Conservation (phyloP, 1,140 invertebrate genomes). For the Platyscapa corneri region DNA sequence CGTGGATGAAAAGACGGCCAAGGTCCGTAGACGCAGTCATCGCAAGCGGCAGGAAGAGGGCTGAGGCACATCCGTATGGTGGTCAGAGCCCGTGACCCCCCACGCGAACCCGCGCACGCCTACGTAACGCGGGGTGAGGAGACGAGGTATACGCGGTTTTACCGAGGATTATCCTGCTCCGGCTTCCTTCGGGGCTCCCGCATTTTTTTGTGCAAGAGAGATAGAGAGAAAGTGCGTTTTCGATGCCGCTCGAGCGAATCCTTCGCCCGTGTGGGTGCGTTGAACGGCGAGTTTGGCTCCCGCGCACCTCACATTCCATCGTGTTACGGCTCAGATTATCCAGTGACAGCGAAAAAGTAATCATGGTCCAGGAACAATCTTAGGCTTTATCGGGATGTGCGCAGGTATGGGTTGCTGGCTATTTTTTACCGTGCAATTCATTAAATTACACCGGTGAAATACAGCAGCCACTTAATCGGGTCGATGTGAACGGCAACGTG, state of each 20-base stretch:
- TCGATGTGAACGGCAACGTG: no score
- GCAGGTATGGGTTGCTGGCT: neutral
- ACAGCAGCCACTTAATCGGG: neutral
- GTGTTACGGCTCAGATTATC: neutral
- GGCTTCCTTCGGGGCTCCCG: constrained; percentile 39
- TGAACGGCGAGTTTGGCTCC: neutral
- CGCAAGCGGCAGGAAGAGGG: constrained; percentile 68
- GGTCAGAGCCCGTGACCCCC: constrained; percentile 74
- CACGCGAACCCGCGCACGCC: constrained; percentile 49
- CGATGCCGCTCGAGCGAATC: neutral
- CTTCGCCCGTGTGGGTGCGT: neutral
- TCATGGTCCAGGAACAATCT: neutral
- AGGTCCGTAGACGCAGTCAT: neutral
- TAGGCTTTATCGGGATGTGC: neutral
- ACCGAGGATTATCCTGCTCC: constrained; percentile 69
- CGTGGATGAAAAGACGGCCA: neutral
- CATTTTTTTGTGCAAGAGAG: neutral
- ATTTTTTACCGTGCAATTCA: neutral
- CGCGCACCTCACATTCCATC: neutral
- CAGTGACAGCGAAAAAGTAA: neutral
- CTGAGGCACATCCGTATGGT: constrained; percentile 75
- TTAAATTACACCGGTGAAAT: neutral
- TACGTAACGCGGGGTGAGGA: constrained; percentile 15
- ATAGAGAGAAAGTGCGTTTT: neutral
- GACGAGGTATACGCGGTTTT: constrained; percentile 61